phyloP scores from a whole-genome alignment of 2,888 invertebrate genomes.

The Trimorus sp. region DNA sequence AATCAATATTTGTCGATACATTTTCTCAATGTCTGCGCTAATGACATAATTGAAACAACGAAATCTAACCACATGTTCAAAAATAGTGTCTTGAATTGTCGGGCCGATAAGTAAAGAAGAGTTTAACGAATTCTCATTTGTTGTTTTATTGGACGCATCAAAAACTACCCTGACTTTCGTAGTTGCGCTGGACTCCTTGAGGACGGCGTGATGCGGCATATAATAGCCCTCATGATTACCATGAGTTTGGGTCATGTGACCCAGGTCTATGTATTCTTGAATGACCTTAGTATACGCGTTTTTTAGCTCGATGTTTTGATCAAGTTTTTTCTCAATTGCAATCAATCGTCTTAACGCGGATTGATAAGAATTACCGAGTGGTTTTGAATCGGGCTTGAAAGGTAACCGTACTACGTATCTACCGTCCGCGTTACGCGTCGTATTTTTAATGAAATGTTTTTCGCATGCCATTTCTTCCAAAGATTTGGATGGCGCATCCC shows the following conservation, averaged over 20 bases:
- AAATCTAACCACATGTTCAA: background rate
- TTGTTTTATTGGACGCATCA: too few relatives aligned
- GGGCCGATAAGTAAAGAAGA: too few relatives aligned
- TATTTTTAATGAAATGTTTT: constrained; percentile 4
- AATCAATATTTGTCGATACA: constrained; percentile 18
- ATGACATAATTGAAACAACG: constrained; percentile 20
- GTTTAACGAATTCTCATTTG: too few relatives aligned
- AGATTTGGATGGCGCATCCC: background rate
- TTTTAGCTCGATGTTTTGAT: constrained; percentile 12
- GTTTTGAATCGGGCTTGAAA: background rate
- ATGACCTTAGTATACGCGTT: constrained; percentile 3
- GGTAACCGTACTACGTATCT: constrained; percentile 12
- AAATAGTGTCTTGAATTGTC: too few relatives aligned
- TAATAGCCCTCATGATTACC: constrained; percentile 6
- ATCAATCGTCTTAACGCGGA: constrained; percentile 11
- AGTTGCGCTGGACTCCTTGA: constrained; percentile 22
- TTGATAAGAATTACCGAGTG: background rate
- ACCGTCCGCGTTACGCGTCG: background rate
- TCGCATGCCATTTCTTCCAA: constrained; percentile 4
- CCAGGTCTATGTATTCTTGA: constrained; percentile 26
- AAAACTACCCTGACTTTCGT: constrained; percentile 11
- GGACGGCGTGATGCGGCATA: constrained; percentile 36
- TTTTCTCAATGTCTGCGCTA: constrained; percentile 24
- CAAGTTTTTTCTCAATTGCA: constrained; percentile 25
- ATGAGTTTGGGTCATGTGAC: constrained; percentile 17